Evolutionary conservation across 2,888 invertebrate genomes (phyloP).

Genomic region (Steinernema scapterisci): DNA sequence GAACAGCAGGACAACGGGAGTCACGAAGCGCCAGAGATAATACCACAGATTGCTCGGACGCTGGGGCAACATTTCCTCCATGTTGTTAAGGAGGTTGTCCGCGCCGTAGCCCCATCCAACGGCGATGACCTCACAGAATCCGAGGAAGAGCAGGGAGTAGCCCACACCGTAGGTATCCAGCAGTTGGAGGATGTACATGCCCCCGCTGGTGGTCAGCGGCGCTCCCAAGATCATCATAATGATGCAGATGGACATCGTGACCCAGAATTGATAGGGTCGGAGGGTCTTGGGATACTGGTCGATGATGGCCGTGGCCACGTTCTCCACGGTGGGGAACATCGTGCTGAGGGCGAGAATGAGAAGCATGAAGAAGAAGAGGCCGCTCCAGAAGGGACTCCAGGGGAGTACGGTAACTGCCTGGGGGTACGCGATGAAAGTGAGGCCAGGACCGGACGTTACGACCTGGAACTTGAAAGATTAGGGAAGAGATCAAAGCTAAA

Average conservation of each 20-base stretch:
- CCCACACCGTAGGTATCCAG: constrained; percentile 40
- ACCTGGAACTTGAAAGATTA: constrained; percentile 28
- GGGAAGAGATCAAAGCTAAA: neutral
- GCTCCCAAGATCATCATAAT: constrained; percentile 36
- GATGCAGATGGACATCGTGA: constrained; percentile 36
- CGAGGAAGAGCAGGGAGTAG: constrained; percentile 40
- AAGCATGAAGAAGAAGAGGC: constrained; percentile 40
- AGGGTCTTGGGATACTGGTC: constrained; percentile 36
- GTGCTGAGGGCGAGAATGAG: constrained; percentile 39
- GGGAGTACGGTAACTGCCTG: constrained; percentile 41
- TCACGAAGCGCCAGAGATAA: constrained; percentile 65
- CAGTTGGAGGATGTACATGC: constrained; percentile 42
- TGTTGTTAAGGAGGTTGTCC: constrained; percentile 47
- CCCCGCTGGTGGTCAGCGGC: constrained; percentile 37
- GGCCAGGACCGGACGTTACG: constrained; percentile 37
- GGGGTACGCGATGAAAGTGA: constrained; percentile 43
- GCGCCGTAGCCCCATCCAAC: constrained; percentile 40
- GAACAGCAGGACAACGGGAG: constrained; percentile 66
- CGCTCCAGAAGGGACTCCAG: constrained; percentile 36
- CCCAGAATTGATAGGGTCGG: constrained; percentile 41
- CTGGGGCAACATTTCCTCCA: constrained; percentile 65
- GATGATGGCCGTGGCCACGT: constrained; percentile 37
- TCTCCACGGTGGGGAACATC: constrained; percentile 43
- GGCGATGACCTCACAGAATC: constrained; percentile 38
- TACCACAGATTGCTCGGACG: constrained; percentile 63